Base-by-base conservation (phyloP, 1,140 invertebrate species). In the Listronotus bonariensis region DNA sequence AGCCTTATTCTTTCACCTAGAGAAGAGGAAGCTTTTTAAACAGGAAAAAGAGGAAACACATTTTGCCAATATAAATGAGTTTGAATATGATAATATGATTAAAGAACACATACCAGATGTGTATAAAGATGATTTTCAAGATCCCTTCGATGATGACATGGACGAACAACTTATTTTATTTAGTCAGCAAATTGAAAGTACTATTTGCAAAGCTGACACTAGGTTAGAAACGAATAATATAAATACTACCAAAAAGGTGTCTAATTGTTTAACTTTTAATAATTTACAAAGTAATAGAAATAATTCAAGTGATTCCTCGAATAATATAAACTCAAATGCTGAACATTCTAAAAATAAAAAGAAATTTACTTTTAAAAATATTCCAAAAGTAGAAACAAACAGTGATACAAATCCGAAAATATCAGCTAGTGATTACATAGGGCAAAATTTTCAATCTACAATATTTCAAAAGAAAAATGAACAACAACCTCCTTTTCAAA, bases 71-170 rank as follows among this genome's bases (percentile, higher is more conserved):
- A 14, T 52, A 8, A 8, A 14, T 52, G 52, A 11, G 5, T 40
- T 36, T 54, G 34, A 20, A 10, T 9, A 6, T n/a, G n/a, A n/a
- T 2, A 15, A 49, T 11, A 26, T 31, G 26, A 51, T 67, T 48
- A 17, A 62, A 20, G 34, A 53, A 9, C 36, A 45, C 15, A 63
- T 10, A 32, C 32, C 17, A 38, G 42, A 48, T 18, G 52, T 38
- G n/a, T 11, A 67, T 49, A 49, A 65, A 11, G 42, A 45, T 42
- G 42, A 64, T 38, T 36, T 72, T 40, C 59, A 67, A 46, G 72
- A 74, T 63, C 49, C 74, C n/a, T 76, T 78, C 61, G 58, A 76
- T 71, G 74, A 76, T 68, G 69, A 68, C 7, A 40, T 74, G 43
- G 74, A 78, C 52, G 72, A 77, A 46, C 36, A 78, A 58, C 55